Percentiles rank a stretch among this genome's conserved stretches.
Conservation (phyloP, 2,797 vertebrate species). For the Myoxocephalus aenaeus region DNA sequence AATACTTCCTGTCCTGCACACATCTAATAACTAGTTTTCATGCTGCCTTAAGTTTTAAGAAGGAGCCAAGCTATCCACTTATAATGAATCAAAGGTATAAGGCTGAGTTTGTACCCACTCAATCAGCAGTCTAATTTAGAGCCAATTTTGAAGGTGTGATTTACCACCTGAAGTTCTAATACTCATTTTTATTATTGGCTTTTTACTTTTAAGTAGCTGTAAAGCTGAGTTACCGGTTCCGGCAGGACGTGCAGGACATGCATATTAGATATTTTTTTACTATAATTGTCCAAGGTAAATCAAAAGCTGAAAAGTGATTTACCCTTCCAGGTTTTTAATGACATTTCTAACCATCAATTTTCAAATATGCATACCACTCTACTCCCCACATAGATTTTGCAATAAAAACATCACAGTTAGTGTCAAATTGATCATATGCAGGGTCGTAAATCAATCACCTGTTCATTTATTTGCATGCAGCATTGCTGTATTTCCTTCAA, state of each 20-base stretch:
- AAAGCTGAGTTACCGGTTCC: conserved; percentile 50
- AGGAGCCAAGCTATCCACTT: neutral
- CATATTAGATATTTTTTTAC: conserved; percentile 48
- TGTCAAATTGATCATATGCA: conserved; percentile 5
- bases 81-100: conserved; percentile 19
- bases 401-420: conserved; percentile 27
- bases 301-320: conserved; percentile 51
- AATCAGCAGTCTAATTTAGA: conserved; percentile 39
- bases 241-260: conserved; percentile 45
- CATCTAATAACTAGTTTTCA: conserved; percentile 10
- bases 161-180: conserved; percentile 43
- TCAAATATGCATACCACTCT: conserved; percentile 8
- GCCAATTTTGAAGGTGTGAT: conserved; percentile 36
- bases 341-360: conserved; percentile 40
- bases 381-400: conserved; percentile 13
- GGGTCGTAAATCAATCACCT: conserved; percentile 25
- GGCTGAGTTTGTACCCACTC: conserved; percentile 42
- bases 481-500: neutral
- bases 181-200: conserved; percentile 56
- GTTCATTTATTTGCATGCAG: neutral
- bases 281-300: conserved; percentile 54
- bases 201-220: conserved; percentile 52
- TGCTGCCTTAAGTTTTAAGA: conserved; percentile 14
- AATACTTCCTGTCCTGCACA: neutral
- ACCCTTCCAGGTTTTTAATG: conserved; percentile 45